These are phyloP conservation scores for Drosophila grimshawi DNA, from an alignment of 1,140 invertebrate species.

Conservation along the genomic window DNA sequence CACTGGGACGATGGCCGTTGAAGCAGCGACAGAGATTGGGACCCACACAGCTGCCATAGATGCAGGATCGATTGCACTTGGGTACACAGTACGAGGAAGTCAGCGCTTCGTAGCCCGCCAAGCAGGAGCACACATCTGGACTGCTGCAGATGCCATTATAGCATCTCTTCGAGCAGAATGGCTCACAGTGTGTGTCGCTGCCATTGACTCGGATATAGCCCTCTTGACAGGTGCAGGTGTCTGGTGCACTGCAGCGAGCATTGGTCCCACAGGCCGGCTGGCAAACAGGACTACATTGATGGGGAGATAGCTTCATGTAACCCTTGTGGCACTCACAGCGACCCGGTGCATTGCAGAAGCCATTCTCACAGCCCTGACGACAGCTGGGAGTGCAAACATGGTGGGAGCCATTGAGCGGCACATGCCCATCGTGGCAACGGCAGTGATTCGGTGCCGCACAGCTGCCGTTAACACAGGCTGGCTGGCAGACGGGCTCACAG, in stretches of 20 bases:
- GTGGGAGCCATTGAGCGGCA: constrained; percentile 50
- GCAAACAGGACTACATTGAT: constrained; percentile 86
- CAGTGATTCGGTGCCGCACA: constrained; percentile 85
- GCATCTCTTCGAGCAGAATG: constrained; percentile 67
- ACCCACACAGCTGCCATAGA: constrained; percentile 71
- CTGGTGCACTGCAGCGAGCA: constrained; percentile 86
- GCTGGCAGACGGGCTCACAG: constrained; percentile 83
- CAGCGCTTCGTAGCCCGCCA: constrained; percentile 85
- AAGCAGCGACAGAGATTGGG: constrained; percentile 77
- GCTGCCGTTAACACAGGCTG: constrained; percentile 66
- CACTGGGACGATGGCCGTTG: constrained; percentile 62
- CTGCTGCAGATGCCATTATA: constrained; percentile 85
- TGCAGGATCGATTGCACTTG: constrained; percentile 82
- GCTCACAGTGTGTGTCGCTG: constrained; percentile 71
- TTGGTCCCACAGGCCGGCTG: constrained; percentile 85
- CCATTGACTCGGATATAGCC: constrained; percentile 85
- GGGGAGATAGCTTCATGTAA: constrained; percentile 52
- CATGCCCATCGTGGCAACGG: constrained; percentile 78
- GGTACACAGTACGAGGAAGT: constrained; percentile 83
- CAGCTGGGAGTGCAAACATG: constrained; percentile 72
- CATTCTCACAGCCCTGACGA: constrained; percentile 72
- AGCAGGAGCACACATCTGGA: constrained; percentile 86
- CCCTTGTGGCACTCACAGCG: constrained; percentile 74
- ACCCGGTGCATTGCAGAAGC: constrained; percentile 71
- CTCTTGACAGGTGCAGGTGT: constrained; percentile 86